A percentile compares a stretch with the other conserved stretches of the same genome.
These are phyloP conservation scores for Bombus cullumanus DNA, from an alignment of 1,140 invertebrate genomes.

Conservation along the genomic window DNA sequence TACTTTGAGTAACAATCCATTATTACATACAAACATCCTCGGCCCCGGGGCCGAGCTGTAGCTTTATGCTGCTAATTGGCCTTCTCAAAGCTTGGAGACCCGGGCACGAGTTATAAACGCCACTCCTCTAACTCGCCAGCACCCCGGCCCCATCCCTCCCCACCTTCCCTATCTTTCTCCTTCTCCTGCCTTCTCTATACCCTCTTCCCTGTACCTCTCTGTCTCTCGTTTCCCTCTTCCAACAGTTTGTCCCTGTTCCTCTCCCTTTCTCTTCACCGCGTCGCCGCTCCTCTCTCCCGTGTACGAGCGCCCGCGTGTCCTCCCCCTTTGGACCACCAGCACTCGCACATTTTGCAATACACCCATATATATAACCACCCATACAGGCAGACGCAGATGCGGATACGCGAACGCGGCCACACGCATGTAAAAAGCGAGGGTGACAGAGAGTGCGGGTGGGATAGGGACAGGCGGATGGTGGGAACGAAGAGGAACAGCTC, in stretches of 20 bases:
- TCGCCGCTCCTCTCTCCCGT: background rate
- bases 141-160: slow-evolving; percentile 38
- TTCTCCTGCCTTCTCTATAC: background rate
- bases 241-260: slow-evolving; percentile 6
- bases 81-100: slow-evolving; percentile 79
- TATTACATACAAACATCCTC: slow-evolving; percentile 82
- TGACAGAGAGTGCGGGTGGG: slow-evolving; percentile 28
- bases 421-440: slow-evolving; percentile 51
- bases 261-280: background rate
- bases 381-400: slow-evolving; percentile 43
- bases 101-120: slow-evolving; percentile 81
- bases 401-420: slow-evolving; percentile 47
- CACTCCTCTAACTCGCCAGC: slow-evolving; percentile 63
- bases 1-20: slow-evolving; percentile 83
- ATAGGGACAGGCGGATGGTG: background rate
- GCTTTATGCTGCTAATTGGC: slow-evolving; percentile 83
- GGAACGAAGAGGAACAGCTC: slow-evolving; percentile 40
- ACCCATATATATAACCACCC: slow-evolving; percentile 46
- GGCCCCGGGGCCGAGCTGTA: slow-evolving; percentile 75
- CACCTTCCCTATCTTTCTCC: slow-evolving; percentile 41
- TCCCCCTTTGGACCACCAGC: slow-evolving; percentile 14
- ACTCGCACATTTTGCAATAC: slow-evolving; percentile 30
- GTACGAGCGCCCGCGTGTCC: slow-evolving; percentile 14
- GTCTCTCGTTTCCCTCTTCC: slow-evolving; percentile 8
- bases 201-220: background rate